Conservation (phyloP, 2,797 vertebrate species). For the Chiroxiphia lanceolata region DNA sequence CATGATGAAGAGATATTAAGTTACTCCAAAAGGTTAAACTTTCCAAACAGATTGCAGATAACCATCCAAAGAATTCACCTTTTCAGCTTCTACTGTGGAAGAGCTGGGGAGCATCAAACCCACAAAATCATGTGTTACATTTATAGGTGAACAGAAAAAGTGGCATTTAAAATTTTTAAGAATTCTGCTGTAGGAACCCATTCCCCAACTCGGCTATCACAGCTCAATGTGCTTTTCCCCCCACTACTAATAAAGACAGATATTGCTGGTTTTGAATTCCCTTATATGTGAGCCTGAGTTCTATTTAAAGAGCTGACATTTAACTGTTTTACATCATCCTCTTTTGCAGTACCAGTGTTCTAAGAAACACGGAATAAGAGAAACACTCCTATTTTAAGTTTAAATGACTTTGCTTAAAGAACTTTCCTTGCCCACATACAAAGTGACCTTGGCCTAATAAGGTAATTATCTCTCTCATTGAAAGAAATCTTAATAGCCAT, state of each 20-base stretch:
- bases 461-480: conserved; percentile 45
- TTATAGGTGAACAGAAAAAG: not conserved
- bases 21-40: not conserved
- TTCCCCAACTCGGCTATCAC: not conserved
- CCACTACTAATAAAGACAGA: not conserved
- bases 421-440: conserved; percentile 21
- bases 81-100: not conserved
- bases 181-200: not conserved
- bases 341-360: conserved; percentile 9
- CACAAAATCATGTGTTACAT: not conserved
- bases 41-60: not conserved
- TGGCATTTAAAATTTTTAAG: not conserved
- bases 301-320: conserved; percentile 50
- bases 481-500: conserved; percentile 44
- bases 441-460: conserved; percentile 68
- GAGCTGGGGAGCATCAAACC: not conserved
- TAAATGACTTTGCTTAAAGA: conserved; percentile 48
- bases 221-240: not conserved
- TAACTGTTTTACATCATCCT: conserved; percentile 15
- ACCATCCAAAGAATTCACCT: not conserved
- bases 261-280: not conserved
- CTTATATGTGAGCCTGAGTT: not conserved
- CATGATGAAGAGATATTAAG: not conserved
- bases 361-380: not conserved
- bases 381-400: conserved; percentile 41